phyloP scores from a whole-genome alignment of 2,113 vertebrate genomes.

The Clarias magur region DNA sequence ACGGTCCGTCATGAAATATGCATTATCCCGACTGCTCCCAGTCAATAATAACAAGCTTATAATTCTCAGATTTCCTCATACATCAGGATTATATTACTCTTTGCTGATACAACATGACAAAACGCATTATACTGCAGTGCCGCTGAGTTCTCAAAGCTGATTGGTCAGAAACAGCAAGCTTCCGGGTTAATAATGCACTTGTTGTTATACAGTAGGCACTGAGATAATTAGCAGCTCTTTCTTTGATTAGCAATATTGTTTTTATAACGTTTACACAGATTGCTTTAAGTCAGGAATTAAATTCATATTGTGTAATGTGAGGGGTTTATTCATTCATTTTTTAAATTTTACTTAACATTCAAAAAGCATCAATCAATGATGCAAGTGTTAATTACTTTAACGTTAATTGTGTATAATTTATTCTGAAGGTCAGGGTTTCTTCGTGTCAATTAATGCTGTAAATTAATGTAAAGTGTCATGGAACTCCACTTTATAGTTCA shows the following conservation, averaged over 20 bases:
- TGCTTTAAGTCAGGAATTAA: neutral
- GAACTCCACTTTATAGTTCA: neutral
- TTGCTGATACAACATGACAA: neutral
- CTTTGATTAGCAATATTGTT: neutral
- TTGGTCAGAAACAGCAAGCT: neutral
- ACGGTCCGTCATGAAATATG: neutral
- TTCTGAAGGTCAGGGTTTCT: neutral
- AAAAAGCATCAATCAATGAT: neutral
- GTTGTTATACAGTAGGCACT: no score
- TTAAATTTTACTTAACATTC: neutral
- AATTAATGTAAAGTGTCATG: neutral
- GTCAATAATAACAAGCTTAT: neutral
- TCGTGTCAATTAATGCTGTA: neutral
- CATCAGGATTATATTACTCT: neutral
- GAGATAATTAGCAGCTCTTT: neutral
- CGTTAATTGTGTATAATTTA: neutral
- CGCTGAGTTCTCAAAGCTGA: neutral
- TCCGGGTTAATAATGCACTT: no score
- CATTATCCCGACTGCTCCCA: neutral
- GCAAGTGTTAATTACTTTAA: neutral
- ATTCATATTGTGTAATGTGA: neutral
- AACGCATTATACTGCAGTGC: neutral
- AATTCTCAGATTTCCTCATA: neutral
- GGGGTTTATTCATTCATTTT: neutral
- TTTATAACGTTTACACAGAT: neutral